Evolutionary conservation across 2,888 invertebrate species (phyloP), one percentile per base, ranked within the genome.

Genomic region (Margaritifera margaritifera): DNA sequence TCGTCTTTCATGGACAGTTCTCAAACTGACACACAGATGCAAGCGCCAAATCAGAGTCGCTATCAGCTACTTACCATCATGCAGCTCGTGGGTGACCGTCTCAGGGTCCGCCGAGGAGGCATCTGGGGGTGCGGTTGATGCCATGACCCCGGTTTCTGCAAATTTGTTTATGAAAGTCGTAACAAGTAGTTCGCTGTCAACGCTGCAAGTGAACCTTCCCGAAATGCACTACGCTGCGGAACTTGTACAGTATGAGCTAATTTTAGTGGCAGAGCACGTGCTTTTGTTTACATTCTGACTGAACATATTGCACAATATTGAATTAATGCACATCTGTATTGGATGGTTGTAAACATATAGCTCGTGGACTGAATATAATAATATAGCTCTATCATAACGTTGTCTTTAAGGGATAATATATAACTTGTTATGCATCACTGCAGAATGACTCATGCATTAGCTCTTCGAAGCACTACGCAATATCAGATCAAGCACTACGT

Each of bases 211-310:
- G 58, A 70, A 67, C 71, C 72, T 69, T 73, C 71, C 80, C 83
- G 81, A 77, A 80, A 81, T 83, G 82, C 82, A 72, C 59, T 71
- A 67, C 57, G 56, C 59, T 71, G 75, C 75, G 79, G 80, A 79
- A 79, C 75, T 74, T 74, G 72, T 70, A 69, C 71, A 74, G 69
- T 72, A 68, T 63, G 67, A 50, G 60, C 76, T 83, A 83, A 74
- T 71, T 69, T 68, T 80, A 80, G 82, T 64, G 68, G 68, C 69
- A 75, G 75, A 72, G 72, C 83, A 83, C 83, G 82, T 83, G 83
- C 73, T 66, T 68, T 74, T 80, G 80, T 83, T 81, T 80, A 73
- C 73, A 61, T 78, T 75, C 65, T 57, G 19, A 2, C 61, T n/a
- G 19, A 62, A 51, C 42, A 42, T 1, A 54, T n/a, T 64, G 42